Conservation (phyloP, 2,113 vertebrate species). For the Microtus oregoni region DNA sequence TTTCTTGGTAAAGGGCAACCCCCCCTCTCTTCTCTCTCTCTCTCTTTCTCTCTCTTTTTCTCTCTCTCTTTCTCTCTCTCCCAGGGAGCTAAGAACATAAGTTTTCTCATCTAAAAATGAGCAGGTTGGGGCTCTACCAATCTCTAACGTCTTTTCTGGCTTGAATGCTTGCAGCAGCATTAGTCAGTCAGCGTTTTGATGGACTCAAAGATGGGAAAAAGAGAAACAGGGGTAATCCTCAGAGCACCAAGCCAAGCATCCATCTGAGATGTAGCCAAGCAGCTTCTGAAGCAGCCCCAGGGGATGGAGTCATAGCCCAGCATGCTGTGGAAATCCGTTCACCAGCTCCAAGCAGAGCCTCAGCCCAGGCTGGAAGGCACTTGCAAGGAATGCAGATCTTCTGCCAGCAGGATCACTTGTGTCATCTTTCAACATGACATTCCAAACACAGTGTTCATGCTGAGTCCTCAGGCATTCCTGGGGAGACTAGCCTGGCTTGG, state of each 20-base stretch:
- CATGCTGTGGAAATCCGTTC: background rate
- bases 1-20: background rate
- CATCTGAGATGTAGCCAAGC: background rate
- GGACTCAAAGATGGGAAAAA: background rate
- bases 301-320: background rate
- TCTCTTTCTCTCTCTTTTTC: too few relatives aligned
- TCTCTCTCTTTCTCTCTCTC: background rate
- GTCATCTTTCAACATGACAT: constrained; percentile 40
- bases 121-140: background rate
- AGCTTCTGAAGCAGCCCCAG: background rate
- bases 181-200: background rate
- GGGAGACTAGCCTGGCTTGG: background rate
- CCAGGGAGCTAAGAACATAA: background rate
- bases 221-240: background rate
- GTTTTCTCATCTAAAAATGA: background rate
- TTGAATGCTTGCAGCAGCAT: background rate
- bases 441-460: background rate
- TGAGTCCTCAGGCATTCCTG: background rate
- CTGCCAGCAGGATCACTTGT: constrained; percentile 41
- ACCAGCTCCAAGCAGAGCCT: background rate
- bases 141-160: background rate
- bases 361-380: background rate
- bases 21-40: too few relatives aligned
- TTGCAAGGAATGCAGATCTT: constrained; percentile 37
- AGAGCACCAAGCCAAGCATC: background rate